Conservation (phyloP, 2,888 invertebrate genomes). For the Elmis aenea region DNA sequence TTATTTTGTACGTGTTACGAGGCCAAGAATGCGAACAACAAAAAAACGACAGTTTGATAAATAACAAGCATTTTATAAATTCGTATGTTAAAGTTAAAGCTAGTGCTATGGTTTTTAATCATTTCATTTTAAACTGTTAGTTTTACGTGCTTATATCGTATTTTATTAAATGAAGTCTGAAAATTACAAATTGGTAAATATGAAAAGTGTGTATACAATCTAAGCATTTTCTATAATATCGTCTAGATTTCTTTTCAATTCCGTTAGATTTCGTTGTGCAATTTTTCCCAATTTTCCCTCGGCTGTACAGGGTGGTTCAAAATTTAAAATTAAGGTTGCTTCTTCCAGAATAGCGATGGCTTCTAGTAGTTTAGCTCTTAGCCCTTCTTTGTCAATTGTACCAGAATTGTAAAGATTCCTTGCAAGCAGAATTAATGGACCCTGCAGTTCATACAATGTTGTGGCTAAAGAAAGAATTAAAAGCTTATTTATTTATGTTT, state of each 20-base stretch:
- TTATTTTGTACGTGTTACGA: too few species aligned
- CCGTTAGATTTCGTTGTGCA: slow-evolving; percentile 51
- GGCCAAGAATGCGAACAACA: too few species aligned
- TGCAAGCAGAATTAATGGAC: slow-evolving; percentile 67
- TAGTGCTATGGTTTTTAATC: too few species aligned
- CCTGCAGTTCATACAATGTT: slow-evolving; percentile 76
- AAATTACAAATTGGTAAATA: too few species aligned
- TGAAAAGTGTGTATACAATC: too few species aligned
- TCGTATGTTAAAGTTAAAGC: too few species aligned
- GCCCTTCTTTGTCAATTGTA: slow-evolving; percentile 53
- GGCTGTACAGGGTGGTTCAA: slow-evolving; percentile 62
- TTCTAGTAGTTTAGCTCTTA: slow-evolving; percentile 60
- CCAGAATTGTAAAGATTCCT: slow-evolving; percentile 59
- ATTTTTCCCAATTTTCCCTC: slow-evolving; percentile 62
- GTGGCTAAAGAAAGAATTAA: slow-evolving; percentile 52
- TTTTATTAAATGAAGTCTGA: too few species aligned
- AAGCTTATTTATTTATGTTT: too few species aligned
- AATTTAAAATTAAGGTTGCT: slow-evolving; percentile 58
- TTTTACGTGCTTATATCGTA: too few species aligned
- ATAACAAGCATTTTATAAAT: too few species aligned
- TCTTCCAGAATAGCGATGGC: slow-evolving; percentile 60
- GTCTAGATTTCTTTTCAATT: slow-evolving; percentile 39
- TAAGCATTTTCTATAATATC: slow-evolving; percentile 1
- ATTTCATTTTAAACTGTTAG: too few species aligned
- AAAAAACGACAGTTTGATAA: too few species aligned